phyloP scores from a whole-genome alignment of 37 sponge, comb jelly and placozoan species.

The Aphrocallistes beatrix region DNA sequence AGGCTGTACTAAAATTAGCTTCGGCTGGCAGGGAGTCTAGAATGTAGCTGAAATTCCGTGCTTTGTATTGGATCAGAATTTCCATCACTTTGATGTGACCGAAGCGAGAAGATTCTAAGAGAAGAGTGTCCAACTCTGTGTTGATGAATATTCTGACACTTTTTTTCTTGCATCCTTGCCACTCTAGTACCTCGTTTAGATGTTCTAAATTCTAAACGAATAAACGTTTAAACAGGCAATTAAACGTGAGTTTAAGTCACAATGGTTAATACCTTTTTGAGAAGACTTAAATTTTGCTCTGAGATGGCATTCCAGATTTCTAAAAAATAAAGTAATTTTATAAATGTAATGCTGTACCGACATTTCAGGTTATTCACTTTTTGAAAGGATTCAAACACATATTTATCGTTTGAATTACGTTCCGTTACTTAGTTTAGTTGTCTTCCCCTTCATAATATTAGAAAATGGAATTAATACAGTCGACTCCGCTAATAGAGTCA shows the following conservation, averaged over 20 bases:
- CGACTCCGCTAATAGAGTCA: no score
- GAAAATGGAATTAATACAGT: no score
- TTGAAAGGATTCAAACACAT: no score
- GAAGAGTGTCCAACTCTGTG: background rate
- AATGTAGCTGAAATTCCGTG: background rate
- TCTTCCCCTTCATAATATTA: no score
- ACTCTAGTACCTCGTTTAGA: background rate
- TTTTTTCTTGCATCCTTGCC: background rate
- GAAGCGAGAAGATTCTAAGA: background rate
- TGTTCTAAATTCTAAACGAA: background rate
- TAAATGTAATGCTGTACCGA: no score
- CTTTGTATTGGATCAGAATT: slow-evolving; percentile 14
- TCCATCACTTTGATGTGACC: background rate
- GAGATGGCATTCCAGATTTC: background rate
- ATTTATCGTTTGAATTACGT: no score
- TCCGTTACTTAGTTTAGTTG: no score
- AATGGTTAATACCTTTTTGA: slow-evolving; percentile 5
- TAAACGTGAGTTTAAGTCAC: no score
- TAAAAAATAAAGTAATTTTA: background rate
- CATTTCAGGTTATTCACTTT: no score
- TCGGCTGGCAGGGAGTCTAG: background rate
- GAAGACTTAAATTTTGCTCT: background rate
- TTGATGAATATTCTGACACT: background rate
- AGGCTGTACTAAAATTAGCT: background rate
- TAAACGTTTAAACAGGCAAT: background rate